Base-by-base conservation (phyloP, 2,113 vertebrate genomes). In the Upupa epops region DNA sequence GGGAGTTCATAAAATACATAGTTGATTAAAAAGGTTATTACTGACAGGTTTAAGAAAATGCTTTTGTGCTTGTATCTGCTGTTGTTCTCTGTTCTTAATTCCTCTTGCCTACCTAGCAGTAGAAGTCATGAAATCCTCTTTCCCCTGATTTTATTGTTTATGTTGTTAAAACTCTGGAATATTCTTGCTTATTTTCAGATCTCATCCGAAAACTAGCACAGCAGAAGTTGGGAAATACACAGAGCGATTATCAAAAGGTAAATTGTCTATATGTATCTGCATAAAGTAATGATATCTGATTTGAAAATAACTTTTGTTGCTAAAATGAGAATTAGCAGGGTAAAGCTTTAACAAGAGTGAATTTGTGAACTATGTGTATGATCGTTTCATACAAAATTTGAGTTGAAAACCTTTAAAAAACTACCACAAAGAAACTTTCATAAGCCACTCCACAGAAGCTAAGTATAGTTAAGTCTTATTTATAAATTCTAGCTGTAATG, bases 221-320 rank as follows among this genome's bases (percentile, higher is more conserved):
- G 90, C 98, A 98, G 94, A 98, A 98, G 90, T 98, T 98, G 93
- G 98, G 98, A 93, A 95, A 95, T 88, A 86, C 98, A 84, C 96
- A 98, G 71, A 96, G 91, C 1, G 98, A 99, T 93, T 99, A 98
- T 93, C 97, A 98, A 69, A 98, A 99, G 98, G 99, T 99, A 98
- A 98, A 77, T 68, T 88, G 37, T 94, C 65, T 90, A 1, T 60
- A 15, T 89, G 32, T 86, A 64, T 80, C 37, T 86, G n/a, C 46
- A 42, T 91, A 90, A 84, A 79, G 48, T 68, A 83, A 46, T 69
- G 28, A 59, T 73, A 84, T 34, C 29, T 74, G 4, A 37, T 82
- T 66, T 45, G 48, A 85, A 82, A 92, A 59, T 66, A 13, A 48
- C 2, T 3, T 6, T 42, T 86, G 15, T 83, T 92, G 58, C 63